phyloP scores from a whole-genome alignment of 2,113 vertebrate genomes.

The Rafetus swinhoei region DNA sequence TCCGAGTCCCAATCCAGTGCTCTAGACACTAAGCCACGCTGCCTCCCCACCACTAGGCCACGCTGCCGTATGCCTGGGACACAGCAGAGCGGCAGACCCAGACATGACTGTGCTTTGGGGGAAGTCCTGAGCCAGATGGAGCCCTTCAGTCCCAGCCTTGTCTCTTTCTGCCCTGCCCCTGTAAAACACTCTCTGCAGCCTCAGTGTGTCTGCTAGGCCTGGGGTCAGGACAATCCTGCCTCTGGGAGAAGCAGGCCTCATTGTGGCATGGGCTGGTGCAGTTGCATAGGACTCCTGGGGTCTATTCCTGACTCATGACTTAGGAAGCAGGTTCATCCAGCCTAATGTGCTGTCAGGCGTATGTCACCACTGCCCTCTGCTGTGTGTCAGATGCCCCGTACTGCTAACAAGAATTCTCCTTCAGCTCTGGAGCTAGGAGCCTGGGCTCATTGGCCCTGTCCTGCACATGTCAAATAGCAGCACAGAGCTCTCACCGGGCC shows the following conservation, averaged over 20 bases:
- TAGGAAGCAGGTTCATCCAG: not conserved
- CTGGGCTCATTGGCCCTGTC: not conserved
- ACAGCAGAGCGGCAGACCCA: not conserved
- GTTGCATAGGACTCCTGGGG: not conserved
- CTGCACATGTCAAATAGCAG: not conserved
- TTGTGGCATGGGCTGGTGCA: no score
- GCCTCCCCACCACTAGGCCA: not conserved
- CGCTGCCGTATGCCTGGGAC: not conserved
- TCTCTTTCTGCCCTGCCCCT: not conserved
- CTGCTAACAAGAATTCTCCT: not conserved
- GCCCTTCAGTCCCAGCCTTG: not conserved
- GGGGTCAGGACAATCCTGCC: not conserved
- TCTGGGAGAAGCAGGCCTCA: not conserved
- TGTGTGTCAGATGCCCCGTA: not conserved
- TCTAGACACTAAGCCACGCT: not conserved
- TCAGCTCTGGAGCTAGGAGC: not conserved
- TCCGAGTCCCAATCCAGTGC: not conserved
- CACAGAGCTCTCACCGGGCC: not conserved
- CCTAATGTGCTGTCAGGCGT: not conserved
- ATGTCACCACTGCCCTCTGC: not conserved
- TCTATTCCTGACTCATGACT: not conserved
- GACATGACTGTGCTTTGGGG: not conserved
- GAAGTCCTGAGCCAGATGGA: no score
- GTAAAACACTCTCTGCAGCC: not conserved
- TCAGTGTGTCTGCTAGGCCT: not conserved